Base-by-base conservation (phyloP, 2,888 invertebrate genomes). In the Cataglyphis rosenhaueri region DNA sequence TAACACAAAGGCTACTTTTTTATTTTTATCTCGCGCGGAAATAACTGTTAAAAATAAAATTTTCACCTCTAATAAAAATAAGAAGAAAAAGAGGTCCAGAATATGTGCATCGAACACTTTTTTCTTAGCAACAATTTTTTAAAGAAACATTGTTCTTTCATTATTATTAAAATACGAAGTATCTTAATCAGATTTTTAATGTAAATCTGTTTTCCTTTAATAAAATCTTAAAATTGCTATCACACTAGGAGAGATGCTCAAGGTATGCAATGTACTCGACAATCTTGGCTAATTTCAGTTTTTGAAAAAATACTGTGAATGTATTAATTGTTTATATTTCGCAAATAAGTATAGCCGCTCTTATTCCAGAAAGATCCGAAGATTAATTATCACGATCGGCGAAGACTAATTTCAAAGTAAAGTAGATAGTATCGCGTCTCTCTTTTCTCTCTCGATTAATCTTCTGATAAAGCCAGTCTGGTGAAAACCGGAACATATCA, bases 21-120 rank as follows among this genome's bases (percentile, higher is more conserved):
- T 70, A 70, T 70, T 79, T 79, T 79, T 70, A 79, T 41, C 70
- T 70, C 21, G 25, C 78, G 70, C 78, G 78, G 78, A 70, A 79
- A 59, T 44, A 4, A 21, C 35, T 21, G 78, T 70, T 78, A 59
- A 78, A 79, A 70, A 70, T 48, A 70, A 70, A 59, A 35, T 38
- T 44, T 8, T 21, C 35, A 59, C 44, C 25, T 70, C 21, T 57
- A 70, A 64, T 70, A 55, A 70, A 25, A 66, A 15, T 57, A 29
- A 57, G 21, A 57, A 38, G 25, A 35, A 21, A 0, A 3, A 4
- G 9, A 59, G 41, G 44, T 41, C 21, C 32, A 52, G 52, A 64
- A 25, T 38, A 12, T 25, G 12, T 25, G 6, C 8, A 5, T 44
- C 29, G 55, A 15, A 15, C 55, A 8, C 3, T 12, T 48, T 74